Percentiles rank a stretch among this genome's conserved stretches.
phyloP scores from a whole-genome alignment of 1,140 invertebrate genomes.

The Pygmarrhopalites habei region DNA sequence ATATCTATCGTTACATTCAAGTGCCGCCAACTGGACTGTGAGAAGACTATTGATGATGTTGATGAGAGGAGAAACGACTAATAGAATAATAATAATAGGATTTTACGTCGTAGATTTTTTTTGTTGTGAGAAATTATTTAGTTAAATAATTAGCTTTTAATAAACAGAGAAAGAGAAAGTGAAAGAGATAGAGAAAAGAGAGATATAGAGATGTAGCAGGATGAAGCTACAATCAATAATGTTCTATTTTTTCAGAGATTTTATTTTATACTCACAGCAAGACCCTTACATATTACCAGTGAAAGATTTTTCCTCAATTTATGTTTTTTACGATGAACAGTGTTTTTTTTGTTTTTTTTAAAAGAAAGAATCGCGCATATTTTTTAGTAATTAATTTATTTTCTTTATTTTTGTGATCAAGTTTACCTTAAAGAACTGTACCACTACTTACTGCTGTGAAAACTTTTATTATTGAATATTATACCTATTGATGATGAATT shows the following conservation, averaged over 20 bases:
- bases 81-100: background rate
- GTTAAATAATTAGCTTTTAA: too few species aligned
- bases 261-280: conserved; percentile 3
- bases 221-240: conserved; percentile 4
- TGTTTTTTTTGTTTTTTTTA: conserved; percentile 7
- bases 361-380: background rate
- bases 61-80: background rate
- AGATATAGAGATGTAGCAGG: too few species aligned
- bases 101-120: too few species aligned
- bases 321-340: conserved; percentile 1
- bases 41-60: background rate
- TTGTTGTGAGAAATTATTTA: too few species aligned
- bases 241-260: conserved; percentile 7
- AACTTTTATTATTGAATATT: too few species aligned
- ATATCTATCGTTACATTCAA: conserved; percentile 93
- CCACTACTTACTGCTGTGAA: too few species aligned
- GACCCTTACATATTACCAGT: conserved; percentile 5
- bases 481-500: too few species aligned
- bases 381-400: conserved; percentile 8
- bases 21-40: conserved; percentile 32
- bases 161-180: too few species aligned
- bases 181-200: too few species aligned
- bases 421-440: conserved; percentile 4
- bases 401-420: conserved; percentile 9
- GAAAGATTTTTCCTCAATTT: conserved; percentile 14